Evolutionary conservation across 1,140 invertebrate species (phyloP).

Genomic region (Andrena cerasifolii): DNA sequence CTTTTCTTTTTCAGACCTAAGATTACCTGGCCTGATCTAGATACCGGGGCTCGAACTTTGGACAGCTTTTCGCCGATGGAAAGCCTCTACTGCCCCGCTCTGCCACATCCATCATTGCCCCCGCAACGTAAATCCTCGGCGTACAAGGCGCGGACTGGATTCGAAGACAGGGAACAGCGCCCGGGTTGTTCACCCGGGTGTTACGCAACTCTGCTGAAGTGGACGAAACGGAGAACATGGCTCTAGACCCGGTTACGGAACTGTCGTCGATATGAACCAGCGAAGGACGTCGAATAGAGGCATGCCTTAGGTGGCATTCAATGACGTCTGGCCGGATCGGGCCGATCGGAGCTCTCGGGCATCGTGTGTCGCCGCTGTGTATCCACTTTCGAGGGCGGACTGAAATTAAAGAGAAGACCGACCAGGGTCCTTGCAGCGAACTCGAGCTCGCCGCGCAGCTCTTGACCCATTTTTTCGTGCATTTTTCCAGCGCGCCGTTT

Average conservation of each 20-base stretch:
- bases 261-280: slow-evolving; percentile 8
- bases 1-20: not conserved
- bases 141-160: not conserved
- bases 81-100: not conserved
- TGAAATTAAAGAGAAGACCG: not conserved
- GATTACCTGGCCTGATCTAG: too few relatives aligned
- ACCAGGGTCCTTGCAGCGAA: too few relatives aligned
- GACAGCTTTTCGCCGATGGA: not conserved
- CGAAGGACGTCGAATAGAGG: slow-evolving; percentile 31
- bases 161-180: not conserved
- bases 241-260: slow-evolving; percentile 26
- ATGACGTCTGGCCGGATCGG: slow-evolving; percentile 17
- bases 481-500: not conserved
- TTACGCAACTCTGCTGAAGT: slow-evolving; percentile 20
- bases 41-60: not conserved
- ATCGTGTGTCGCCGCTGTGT: not conserved
- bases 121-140: not conserved
- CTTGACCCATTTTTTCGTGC: slow-evolving; percentile 22
- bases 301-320: slow-evolving; percentile 29
- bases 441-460: not conserved
- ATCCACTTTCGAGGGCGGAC: not conserved
- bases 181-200: not conserved
- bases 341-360: not conserved
- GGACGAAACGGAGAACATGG: not conserved
- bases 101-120: too few relatives aligned